Conservation (phyloP, 2,113 vertebrate genomes). For the Platichthys stellatus region DNA sequence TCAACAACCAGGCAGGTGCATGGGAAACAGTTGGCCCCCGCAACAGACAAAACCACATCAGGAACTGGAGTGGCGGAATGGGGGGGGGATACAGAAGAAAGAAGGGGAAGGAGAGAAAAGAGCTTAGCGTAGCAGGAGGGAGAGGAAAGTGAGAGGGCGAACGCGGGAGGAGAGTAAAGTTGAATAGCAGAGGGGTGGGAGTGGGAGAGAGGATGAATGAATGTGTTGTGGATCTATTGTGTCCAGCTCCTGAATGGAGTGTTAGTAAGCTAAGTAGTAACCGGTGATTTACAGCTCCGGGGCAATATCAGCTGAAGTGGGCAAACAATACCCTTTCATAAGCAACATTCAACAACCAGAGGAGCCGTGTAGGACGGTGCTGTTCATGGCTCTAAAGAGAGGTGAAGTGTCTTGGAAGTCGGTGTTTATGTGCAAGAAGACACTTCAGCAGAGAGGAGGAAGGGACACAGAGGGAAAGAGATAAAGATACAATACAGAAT, state of each 20-base stretch:
- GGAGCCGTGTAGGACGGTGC: conserved; percentile 29
- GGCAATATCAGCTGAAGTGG: conserved; percentile 73
- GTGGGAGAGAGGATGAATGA: conserved; percentile 65
- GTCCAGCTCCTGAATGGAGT: conserved; percentile 69
- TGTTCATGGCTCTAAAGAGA: conserved; percentile 47
- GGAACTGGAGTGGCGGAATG: conserved; percentile 58
- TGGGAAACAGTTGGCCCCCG: conserved; percentile 72
- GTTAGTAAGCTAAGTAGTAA: conserved; percentile 78
- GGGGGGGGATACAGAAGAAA: conserved; percentile 57
- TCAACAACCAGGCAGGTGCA: conserved; percentile 68
- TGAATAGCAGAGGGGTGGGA: conserved; percentile 71
- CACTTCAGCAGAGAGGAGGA: conserved; percentile 13
- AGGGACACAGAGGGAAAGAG: background rate
- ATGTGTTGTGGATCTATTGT: conserved; percentile 75
- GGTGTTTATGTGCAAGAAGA: conserved; percentile 27
- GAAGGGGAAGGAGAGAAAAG: conserved; percentile 63
- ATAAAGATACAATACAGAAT: background rate
- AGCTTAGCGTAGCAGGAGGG: conserved; percentile 73
- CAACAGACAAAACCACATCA: conserved; percentile 73
- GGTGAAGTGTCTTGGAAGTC: conserved; percentile 45
- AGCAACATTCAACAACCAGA: conserved; percentile 48
- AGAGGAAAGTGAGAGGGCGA: conserved; percentile 51
- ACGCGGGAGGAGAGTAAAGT: conserved; percentile 55
- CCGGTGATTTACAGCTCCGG: conserved; percentile 71
- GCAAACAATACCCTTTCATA: conserved; percentile 71